These are phyloP conservation scores for Stenodema calcarata DNA, from an alignment of 2,888 invertebrate species.

Conservation along the genomic window DNA sequence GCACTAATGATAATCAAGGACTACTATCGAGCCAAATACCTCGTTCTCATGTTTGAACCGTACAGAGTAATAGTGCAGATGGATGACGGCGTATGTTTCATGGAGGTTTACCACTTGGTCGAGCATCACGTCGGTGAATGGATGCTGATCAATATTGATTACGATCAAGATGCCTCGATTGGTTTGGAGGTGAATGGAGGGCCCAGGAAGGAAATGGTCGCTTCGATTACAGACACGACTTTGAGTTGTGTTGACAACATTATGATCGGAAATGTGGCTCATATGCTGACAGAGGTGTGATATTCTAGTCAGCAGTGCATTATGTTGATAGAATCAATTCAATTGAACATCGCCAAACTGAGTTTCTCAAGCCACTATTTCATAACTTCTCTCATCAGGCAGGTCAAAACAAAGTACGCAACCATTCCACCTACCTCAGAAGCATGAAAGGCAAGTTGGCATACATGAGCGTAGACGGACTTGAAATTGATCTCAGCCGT, in stretches of 20 bases:
- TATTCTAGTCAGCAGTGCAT: too few relatives aligned
- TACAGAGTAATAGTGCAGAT: conserved; percentile 40
- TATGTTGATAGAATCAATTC: too few relatives aligned
- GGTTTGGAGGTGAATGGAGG: conserved; percentile 53
- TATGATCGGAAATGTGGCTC: conserved; percentile 40
- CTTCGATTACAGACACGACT: not conserved
- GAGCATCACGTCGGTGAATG: conserved; percentile 45
- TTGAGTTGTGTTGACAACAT: conserved; percentile 37
- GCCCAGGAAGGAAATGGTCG: conserved; percentile 14
- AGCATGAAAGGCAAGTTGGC: conserved; percentile 43
- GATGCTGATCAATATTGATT: conserved; percentile 40
- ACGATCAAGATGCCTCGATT: not conserved
- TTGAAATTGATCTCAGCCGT: conserved; percentile 29
- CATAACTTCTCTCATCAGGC: not conserved
- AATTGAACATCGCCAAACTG: too few relatives aligned
- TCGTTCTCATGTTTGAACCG: conserved; percentile 51
- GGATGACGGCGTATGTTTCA: not conserved
- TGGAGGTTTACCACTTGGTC: conserved; percentile 26
- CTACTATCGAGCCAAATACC: not conserved
- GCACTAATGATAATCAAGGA: conserved; percentile 50
- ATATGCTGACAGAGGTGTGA: not conserved
- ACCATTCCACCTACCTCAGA: not conserved
- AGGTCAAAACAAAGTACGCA: not conserved
- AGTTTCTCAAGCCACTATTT: too few relatives aligned
- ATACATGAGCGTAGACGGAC: conserved; percentile 39